Evolutionary conservation across 2,797 vertebrate genomes (phyloP), one percentile per base, ranked within the genome.

Genomic region (Picus viridis): DNA sequence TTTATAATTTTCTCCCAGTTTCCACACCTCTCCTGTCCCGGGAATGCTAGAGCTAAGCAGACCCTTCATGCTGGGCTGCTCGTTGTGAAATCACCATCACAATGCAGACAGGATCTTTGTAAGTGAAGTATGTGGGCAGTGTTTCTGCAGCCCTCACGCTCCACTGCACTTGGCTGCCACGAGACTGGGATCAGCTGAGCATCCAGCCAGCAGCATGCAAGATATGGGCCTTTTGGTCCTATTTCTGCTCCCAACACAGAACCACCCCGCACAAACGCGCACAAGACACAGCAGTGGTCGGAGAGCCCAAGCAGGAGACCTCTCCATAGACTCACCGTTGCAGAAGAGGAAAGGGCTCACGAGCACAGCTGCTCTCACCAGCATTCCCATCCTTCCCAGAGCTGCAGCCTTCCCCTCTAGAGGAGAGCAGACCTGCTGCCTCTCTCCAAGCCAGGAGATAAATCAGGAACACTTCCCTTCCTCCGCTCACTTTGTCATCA

Each of bases 21-120:
- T 77, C 43, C 16, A 74, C 43, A 54, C 29, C 10, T 47, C n/a
- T 15, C 30, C 39, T 51, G 56, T 56, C 53, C 23, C 9, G 59
- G 54, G 22, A 59, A 47, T 39, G 41, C 32, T 22, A 27, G 32
- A 6, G 20, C 62, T 47, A 17, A 10, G 5, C 22, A 34, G 43
- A 36, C 27, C 26, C 20, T 57, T 15, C 1, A 7, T 12, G 22
- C 41, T 61, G 47, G 16, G 36, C 56, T 27, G 20, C 53, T 43
- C 3, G 0, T 20, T 34, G 9, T 9, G 24, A 30, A 65, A 15
- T 3, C 65, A 10, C 13, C 3, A 0, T n/a, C 51, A 13, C 12
- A 5, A 4, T 0, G 0, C 1, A 2, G 1, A 4, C 1, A 14
- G 56, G 16, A 45, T 9, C 54, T 58, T 10, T 13, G 43, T 6